These are phyloP conservation scores for Hypena proboscidalis DNA, from an alignment of 2,888 invertebrate genomes.

Conservation along the genomic window DNA sequence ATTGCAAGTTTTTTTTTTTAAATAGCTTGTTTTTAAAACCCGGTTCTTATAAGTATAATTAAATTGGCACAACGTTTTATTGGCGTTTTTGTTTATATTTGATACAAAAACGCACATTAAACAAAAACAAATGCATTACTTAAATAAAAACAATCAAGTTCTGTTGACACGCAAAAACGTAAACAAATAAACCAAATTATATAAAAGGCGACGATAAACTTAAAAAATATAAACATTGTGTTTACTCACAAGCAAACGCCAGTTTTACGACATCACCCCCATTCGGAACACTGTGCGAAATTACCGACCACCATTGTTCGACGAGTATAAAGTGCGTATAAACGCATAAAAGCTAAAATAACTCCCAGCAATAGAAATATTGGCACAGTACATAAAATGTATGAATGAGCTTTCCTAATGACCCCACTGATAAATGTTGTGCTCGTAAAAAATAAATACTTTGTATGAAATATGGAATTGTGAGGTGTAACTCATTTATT, in stretches of 20 bases:
- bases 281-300: constrained; percentile 34
- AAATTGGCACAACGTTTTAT: too few species aligned
- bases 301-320: constrained; percentile 46
- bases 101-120: too few species aligned
- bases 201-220: constrained; percentile 32
- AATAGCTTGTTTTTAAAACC: too few species aligned
- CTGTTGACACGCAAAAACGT: constrained; percentile 1
- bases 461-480: constrained; percentile 10
- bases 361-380: constrained; percentile 41
- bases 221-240: constrained; percentile 42
- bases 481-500: constrained; percentile 9
- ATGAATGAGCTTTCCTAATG: constrained; percentile 33
- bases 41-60: too few species aligned
- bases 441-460: constrained; percentile 15
- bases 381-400: constrained; percentile 38
- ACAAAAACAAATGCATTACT: too few species aligned
- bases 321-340: constrained; percentile 43
- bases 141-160: too few species aligned
- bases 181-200: constrained; percentile 14
- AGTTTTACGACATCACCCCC: constrained; percentile 39
- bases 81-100: too few species aligned
- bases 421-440: constrained; percentile 25
- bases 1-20: too few species aligned
- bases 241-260: constrained; percentile 39
- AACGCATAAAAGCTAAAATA: constrained; percentile 47